Evolutionary conservation across 2,888 invertebrate species (phyloP), one percentile per base, ranked within the genome.

Genomic region (Tetragonisca angustula): DNA sequence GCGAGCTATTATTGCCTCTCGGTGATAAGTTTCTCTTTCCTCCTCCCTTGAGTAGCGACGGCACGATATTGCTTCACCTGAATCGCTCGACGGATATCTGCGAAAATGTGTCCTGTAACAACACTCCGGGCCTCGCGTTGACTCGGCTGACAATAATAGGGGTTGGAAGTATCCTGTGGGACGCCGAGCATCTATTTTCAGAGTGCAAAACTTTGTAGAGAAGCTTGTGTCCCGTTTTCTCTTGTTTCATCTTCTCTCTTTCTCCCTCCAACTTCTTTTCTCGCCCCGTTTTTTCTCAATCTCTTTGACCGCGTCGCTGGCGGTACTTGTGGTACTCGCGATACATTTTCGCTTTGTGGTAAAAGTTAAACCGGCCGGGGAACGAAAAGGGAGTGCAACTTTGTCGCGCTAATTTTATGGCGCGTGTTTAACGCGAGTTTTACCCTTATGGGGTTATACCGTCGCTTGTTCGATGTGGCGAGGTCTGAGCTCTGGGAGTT

Each of bases 151-250:
- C 81, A 88, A 88, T 86, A 89, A 87, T 87, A 77, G 67, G 78
- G 78, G 74, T 76, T 24, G 54, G 72, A 65, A 64, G 76, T 69
- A 88, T 82, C 82, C 87, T 81, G 76, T 65, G 86, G 89, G 87
- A 83, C 80, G 68, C 67, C 83, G 79, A 79, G 79, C 79, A 80
- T 86, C 84, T 87, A 88, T 87, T 89, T 87, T 79, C 77, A 85
- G 81, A 89, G 88, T 88, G 85, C 84, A 79, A 82, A 88, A 89
- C 88, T 85, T 88, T 82, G 80, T 78, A 56, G 65, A 59, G 75
- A 67, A 84, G 80, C 79, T 83, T 68, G 73, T 52, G 59, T 56
- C 65, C 67, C 61, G 74, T 49, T 68, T 67, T 52, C 62, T 56
- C 71, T 9, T 70, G 49, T 56, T 59, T 11, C 43, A 43, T 43